These are phyloP conservation scores for Amphiprion clarkii DNA, from an alignment of 2,797 vertebrate species.

Conservation along the genomic window DNA sequence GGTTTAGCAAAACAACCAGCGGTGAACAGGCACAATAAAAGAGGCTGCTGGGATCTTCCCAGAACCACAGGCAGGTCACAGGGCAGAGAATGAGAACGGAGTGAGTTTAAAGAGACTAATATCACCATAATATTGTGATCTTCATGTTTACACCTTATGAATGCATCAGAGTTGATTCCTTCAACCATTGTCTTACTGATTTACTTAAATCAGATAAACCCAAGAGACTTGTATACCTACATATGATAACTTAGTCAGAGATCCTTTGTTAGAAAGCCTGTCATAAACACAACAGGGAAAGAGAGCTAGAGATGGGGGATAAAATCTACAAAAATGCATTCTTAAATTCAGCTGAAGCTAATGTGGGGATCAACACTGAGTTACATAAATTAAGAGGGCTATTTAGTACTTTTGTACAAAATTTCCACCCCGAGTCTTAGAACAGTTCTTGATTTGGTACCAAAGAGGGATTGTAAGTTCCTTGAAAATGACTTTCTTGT, in stretches of 20 bases:
- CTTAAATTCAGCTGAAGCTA: constrained; percentile 29
- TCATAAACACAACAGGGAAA: not conserved
- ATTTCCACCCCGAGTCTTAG: constrained; percentile 1
- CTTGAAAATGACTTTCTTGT: constrained; percentile 21
- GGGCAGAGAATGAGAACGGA: not conserved
- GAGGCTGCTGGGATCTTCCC: constrained; percentile 15
- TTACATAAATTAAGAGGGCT: constrained; percentile 4
- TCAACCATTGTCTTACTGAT: not conserved
- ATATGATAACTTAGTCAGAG: not conserved
- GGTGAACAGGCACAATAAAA: constrained; percentile 17
- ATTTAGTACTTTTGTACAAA: not conserved
- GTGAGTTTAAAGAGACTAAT: not conserved
- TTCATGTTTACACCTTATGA: not conserved
- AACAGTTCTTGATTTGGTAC: constrained; percentile 4
- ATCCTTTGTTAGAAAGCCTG: not conserved
- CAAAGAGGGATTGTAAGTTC: not conserved
- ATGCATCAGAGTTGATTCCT: not conserved
- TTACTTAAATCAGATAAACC: not conserved
- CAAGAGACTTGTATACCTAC: not conserved
- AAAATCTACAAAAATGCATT: constrained; percentile 1
- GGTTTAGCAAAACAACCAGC: constrained; percentile 53
- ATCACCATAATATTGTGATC: not conserved
- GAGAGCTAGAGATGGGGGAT: not conserved
- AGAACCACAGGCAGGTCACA: constrained; percentile 24
- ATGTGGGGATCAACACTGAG: constrained; percentile 11